Conservation (phyloP, 1,140 invertebrate species). For the Musca domestica region DNA sequence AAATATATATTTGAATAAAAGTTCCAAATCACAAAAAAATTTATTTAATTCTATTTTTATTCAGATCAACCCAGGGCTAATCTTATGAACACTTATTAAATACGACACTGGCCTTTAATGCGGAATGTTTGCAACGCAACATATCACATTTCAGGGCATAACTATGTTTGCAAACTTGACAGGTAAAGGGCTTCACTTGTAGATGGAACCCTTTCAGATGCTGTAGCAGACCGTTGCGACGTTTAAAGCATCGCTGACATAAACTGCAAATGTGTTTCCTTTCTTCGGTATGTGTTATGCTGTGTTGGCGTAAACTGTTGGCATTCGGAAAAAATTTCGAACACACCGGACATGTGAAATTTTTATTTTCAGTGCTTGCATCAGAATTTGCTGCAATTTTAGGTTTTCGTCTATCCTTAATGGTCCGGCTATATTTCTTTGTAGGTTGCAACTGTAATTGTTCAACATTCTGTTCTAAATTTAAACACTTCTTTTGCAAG, state of each 20-base stretch:
- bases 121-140: conserved; percentile 43
- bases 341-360: conserved; percentile 34
- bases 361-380: background rate
- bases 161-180: conserved; percentile 43
- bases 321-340: conserved; percentile 38
- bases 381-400: background rate
- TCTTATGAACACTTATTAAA: too few relatives aligned
- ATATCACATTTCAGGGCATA: conserved; percentile 52
- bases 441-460: conserved; percentile 17
- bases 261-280: conserved; percentile 43
- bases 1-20: too few relatives aligned
- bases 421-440: background rate
- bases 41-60: too few relatives aligned
- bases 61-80: too few relatives aligned
- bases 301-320: conserved; percentile 44
- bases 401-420: background rate
- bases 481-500: conserved; percentile 12
- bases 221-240: conserved; percentile 45
- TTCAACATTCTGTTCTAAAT: conserved; percentile 38
- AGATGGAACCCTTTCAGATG: conserved; percentile 49
- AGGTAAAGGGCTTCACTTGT: conserved; percentile 45
- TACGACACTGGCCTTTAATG: background rate
- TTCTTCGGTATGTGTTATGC: conserved; percentile 45
- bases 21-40: too few relatives aligned
- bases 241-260: conserved; percentile 45